Conservation (phyloP, 2,113 vertebrate genomes). For the Sakesphorus luctuosus region DNA sequence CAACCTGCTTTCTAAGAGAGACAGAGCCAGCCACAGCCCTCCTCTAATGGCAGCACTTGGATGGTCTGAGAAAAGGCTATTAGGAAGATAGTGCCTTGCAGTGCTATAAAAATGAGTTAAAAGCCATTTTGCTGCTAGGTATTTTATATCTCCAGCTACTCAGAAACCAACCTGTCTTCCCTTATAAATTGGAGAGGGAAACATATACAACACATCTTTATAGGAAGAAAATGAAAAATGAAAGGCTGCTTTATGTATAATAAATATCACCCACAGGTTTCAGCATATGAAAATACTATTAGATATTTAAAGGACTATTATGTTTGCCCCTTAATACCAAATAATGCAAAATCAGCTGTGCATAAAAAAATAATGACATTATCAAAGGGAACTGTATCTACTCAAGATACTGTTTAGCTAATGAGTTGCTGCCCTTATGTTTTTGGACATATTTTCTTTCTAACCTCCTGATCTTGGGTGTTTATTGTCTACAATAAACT, state of each 20-base stretch:
- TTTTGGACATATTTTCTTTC: neutral
- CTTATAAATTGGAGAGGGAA: neutral
- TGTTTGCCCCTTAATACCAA: neutral
- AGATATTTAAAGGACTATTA: constrained; percentile 42
- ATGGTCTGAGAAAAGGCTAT: constrained; percentile 23
- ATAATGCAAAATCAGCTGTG: neutral
- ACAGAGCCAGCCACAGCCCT: constrained; percentile 17
- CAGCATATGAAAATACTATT: neutral
- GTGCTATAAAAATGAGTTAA: constrained; percentile 56
- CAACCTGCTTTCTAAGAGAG: neutral
- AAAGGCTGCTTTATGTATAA: neutral
- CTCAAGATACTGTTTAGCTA: neutral
- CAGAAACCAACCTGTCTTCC: neutral
- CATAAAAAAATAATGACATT: neutral
- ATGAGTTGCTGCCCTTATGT: neutral
- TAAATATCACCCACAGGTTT: neutral
- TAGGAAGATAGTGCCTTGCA: constrained; percentile 1
- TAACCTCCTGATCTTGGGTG: neutral
- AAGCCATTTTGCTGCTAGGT: constrained; percentile 23
- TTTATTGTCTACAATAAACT: neutral
- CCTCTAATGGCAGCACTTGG: constrained; percentile 16
- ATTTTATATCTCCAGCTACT: constrained; percentile 2
- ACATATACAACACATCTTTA: neutral
- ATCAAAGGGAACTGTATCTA: neutral
- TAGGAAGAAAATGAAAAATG: neutral